Percentiles rank a stretch among this genome's conserved stretches.
These are phyloP conservation scores for Drosophila ironensis DNA, from an alignment of 1,140 invertebrate species.

Conservation along the genomic window DNA sequence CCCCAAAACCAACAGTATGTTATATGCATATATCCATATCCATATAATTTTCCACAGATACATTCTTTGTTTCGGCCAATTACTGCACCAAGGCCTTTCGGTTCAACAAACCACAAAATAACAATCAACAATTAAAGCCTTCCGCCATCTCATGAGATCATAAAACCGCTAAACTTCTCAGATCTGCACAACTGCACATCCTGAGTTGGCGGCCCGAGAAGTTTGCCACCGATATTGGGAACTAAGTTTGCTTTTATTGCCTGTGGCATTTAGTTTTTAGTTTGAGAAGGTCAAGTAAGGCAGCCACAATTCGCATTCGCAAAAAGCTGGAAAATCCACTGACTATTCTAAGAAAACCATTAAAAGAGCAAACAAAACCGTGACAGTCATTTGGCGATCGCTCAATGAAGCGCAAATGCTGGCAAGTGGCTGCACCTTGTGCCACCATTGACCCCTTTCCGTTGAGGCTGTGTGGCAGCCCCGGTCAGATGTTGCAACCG, in stretches of 20 bases:
- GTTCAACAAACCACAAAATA: not conserved
- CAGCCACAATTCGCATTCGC: not conserved
- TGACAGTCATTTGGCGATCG: not conserved
- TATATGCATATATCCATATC: no score
- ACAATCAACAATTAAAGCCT: not conserved
- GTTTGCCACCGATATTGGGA: not conserved
- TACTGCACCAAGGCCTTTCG: not conserved
- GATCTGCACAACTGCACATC: no score
- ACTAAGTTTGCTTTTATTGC: not conserved
- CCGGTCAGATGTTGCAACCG: constrained; percentile 1
- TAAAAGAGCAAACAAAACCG: constrained; percentile 13
- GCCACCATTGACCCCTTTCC: constrained; percentile 1
- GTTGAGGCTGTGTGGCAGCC: not conserved
- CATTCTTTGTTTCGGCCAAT: not conserved
- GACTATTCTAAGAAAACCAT: constrained; percentile 2
- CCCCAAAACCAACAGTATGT: no score
- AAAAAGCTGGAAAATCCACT: not conserved
- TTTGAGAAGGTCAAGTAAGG: constrained; percentile 15
- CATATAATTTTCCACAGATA: no score
- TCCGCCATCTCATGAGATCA: not conserved
- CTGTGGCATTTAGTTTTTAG: constrained; percentile 7
- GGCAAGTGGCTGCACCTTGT: not conserved
- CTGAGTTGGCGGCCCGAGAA: no score
- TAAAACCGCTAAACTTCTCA: not conserved
- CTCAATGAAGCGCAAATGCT: not conserved